Conservation (phyloP, 2,113 vertebrate species). For the Anolis sagrei region DNA sequence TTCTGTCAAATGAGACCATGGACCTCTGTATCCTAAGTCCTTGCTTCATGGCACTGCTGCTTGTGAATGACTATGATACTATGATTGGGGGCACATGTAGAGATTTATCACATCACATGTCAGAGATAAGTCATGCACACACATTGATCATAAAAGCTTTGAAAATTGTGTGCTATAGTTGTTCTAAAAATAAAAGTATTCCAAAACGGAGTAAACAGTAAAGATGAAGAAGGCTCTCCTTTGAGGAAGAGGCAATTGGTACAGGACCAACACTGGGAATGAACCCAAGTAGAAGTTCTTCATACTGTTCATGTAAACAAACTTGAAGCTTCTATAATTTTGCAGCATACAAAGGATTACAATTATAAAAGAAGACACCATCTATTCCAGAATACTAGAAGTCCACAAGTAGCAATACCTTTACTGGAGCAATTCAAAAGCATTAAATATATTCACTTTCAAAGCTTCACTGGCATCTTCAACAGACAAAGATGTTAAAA, state of each 20-base stretch:
- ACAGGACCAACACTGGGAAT: not conserved
- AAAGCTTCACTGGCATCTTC: no score
- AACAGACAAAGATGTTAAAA: no score
- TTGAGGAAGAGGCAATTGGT: no score
- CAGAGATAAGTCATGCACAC: not conserved
- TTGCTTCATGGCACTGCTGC: no score
- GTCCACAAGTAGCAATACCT: no score
- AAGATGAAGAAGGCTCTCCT: not conserved
- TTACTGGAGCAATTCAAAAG: no score
- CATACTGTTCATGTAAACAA: not conserved
- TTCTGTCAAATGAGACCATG: not conserved
- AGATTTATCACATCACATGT: not conserved
- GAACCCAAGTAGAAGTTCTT: no score
- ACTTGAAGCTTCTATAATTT: not conserved
- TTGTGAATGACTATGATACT: not conserved
- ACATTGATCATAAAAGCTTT: not conserved
- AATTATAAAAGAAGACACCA: conserved; percentile 38
- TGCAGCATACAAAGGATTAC: conserved; percentile 40
- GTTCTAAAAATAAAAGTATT: not conserved
- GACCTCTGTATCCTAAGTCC: no score
- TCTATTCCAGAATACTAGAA: conserved; percentile 31
- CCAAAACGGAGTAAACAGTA: not conserved
- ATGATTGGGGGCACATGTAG: no score
- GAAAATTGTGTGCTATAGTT: not conserved
- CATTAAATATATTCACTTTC: no score